Percentiles rank a stretch among this genome's conserved stretches.
Evolutionary conservation across 2,888 invertebrate species (phyloP).

Genomic region (Julus scandinavius): DNA sequence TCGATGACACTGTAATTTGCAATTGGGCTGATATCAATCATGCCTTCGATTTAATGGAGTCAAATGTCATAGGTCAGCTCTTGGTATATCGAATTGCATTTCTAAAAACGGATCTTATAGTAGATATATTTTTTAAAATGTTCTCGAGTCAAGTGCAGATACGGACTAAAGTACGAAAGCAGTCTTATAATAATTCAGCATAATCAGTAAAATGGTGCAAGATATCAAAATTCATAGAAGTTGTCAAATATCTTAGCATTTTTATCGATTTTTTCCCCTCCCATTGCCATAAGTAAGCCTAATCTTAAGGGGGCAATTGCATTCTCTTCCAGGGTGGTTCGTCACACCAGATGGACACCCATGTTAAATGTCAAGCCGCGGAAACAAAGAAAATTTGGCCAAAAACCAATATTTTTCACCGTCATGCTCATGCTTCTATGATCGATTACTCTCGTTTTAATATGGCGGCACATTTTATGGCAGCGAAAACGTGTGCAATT

Average conservation of each 20-base stretch:
- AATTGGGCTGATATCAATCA: slow-evolving; percentile 3
- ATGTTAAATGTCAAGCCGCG: slow-evolving; percentile 24
- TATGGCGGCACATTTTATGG: slow-evolving; percentile 22
- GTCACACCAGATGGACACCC: slow-evolving; percentile 23
- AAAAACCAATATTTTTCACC: slow-evolving; percentile 42
- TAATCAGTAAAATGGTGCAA: neutral
- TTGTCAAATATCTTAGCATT: neutral
- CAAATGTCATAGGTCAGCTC: slow-evolving; percentile 17
- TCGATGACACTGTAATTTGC: neutral
- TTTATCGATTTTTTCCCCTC: neutral
- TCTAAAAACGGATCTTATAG: slow-evolving; percentile 5
- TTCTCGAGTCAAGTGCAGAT: neutral
- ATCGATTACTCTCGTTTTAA: slow-evolving; percentile 39
- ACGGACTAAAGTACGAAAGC: neutral
- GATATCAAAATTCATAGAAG: slow-evolving; percentile 42
- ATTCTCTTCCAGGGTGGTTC: neutral
- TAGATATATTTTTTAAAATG: neutral
- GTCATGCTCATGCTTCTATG: slow-evolving; percentile 35
- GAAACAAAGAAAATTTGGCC: slow-evolving; percentile 29
- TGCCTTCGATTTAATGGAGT: slow-evolving; percentile 22
- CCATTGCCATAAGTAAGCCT: neutral
- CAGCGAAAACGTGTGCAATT: slow-evolving; percentile 13
- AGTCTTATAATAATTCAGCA: slow-evolving; percentile 1
- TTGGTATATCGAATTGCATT: neutral
- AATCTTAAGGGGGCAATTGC: slow-evolving; percentile 20